Evolutionary conservation across 92 coral and sea anemone species (phyloP), one percentile per base, ranked within the genome.

Genomic region (Blastomussa wellsi): DNA sequence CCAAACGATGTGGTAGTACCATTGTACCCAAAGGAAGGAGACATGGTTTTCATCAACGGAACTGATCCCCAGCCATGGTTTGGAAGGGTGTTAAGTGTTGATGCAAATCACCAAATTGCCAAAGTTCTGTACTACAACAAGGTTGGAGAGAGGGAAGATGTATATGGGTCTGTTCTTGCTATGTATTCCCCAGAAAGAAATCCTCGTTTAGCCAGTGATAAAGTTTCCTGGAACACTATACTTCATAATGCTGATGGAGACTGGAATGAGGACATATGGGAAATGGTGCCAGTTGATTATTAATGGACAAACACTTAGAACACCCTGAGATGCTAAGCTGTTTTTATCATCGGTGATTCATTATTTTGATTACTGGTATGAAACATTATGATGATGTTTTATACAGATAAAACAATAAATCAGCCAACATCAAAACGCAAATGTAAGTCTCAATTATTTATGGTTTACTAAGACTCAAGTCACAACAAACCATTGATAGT

Each of bases 11-110:
- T 41, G 3, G 44, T 41, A 41, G 7, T 41, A 3, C 44, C 44
- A 41, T 3, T 41, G 3, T 41, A 41, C 44, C 44, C 44, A 41
- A 7, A 41, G 44, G 44, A 41, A 41, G 44, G 44, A 41, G 44
- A 41, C 7, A 41, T 41, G 44, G 44, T 41, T 7, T 3, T 3
- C 44, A 41, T 41, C 7, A 41, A 41, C 7, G 44, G 44, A 3
- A 41, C 7, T 41, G 44, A 80, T 41, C 76, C 76, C 14, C 71
- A 80, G 64, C 84, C 84, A 26, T 80, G 84, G 84, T 29, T 80
- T 38, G 84, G 75, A 80, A 24, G 62, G 47, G 84, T 80, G 24
- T 11, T 80, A 24, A 80, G 71, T 20, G 75, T 80, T 4, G 37
- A 65, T 69, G 60, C 13, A 39, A 65, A 5, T 19, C 24, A 65